Percentiles rank a stretch among this genome's conserved stretches.
Evolutionary conservation across 1,140 invertebrate genomes (phyloP).

Genomic region (Lordiphosa stackelbergi): DNA sequence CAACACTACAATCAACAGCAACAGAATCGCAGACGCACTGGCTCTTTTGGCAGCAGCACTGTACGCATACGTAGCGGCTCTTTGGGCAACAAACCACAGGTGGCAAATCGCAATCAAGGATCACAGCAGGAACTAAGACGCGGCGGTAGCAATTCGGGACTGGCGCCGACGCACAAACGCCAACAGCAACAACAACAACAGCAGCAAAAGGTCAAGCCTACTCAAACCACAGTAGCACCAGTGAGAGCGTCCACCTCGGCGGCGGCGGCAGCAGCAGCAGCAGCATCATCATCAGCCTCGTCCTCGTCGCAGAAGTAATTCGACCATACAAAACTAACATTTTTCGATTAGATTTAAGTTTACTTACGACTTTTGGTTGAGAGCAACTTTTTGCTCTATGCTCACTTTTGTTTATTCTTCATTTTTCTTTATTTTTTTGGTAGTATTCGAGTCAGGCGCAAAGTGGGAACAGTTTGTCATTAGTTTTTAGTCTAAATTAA

Average conservation of each 20-base stretch:
- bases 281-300: conserved; percentile 29
- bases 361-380: conserved; percentile 49
- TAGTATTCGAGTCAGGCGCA: conserved; percentile 65
- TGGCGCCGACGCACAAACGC: conserved; percentile 47
- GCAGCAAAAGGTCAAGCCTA: conserved; percentile 39
- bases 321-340: conserved; percentile 31
- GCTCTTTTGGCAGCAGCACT: conserved; percentile 76
- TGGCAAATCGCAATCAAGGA: conserved; percentile 65
- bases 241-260: conserved; percentile 38
- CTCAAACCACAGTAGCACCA: conserved; percentile 8
- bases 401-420: conserved; percentile 63
- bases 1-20: conserved; percentile 47
- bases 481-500: conserved; percentile 65
- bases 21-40: conserved; percentile 69
- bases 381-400: conserved; percentile 22
- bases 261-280: conserved; percentile 28
- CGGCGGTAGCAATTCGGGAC: conserved; percentile 64
- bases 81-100: conserved; percentile 71
- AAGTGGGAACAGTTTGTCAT: conserved; percentile 49
- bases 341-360: conserved; percentile 57
- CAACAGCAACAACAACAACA: conserved; percentile 50
- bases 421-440: conserved; percentile 42
- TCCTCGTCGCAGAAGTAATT: conserved; percentile 67
- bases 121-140: conserved; percentile 65
- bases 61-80: conserved; percentile 77